Evolutionary conservation across 2,888 invertebrate genomes (phyloP).

Genomic region (Leptopilina syphax): DNA sequence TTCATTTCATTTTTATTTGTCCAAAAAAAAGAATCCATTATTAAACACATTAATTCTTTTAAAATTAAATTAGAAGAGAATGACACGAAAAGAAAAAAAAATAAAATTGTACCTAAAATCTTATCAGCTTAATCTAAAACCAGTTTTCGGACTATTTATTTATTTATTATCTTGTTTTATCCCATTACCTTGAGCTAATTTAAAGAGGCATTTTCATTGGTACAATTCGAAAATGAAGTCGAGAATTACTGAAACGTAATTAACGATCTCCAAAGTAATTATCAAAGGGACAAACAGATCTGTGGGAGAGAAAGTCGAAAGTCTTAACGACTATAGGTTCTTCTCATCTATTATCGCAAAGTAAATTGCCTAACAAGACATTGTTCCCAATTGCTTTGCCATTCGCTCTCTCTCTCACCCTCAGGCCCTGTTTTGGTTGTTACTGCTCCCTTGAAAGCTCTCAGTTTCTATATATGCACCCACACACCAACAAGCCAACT

Average conservation of each 20-base stretch:
- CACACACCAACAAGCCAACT: slow-evolving; percentile 5
- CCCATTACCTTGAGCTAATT: no score
- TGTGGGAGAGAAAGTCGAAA: slow-evolving; percentile 58
- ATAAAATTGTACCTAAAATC: neutral
- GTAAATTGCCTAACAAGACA: slow-evolving; percentile 75
- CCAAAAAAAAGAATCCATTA: no score
- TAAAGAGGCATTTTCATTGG: no score
- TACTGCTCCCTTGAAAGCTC: slow-evolving; percentile 43
- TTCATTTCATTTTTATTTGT: no score
- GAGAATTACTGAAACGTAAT: slow-evolving; percentile 7
- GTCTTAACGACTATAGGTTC: slow-evolving; percentile 67
- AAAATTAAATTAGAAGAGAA: no score
- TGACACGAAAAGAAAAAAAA: no score
- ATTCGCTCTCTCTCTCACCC: slow-evolving; percentile 55
- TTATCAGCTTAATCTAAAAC: no score
- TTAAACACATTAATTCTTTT: no score
- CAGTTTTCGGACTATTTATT: no score
- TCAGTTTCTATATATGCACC: slow-evolving; percentile 38
- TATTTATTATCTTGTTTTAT: no score
- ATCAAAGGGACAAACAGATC: slow-evolving; percentile 28
- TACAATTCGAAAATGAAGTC: neutral
- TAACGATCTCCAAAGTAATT: slow-evolving; percentile 22
- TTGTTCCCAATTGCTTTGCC: slow-evolving; percentile 73
- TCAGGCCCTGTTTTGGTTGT: slow-evolving; percentile 33
- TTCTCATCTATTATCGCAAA: slow-evolving; percentile 72